Evolutionary conservation across 2,888 invertebrate species (phyloP).

Genomic region (Dicranocentrus wangi): DNA sequence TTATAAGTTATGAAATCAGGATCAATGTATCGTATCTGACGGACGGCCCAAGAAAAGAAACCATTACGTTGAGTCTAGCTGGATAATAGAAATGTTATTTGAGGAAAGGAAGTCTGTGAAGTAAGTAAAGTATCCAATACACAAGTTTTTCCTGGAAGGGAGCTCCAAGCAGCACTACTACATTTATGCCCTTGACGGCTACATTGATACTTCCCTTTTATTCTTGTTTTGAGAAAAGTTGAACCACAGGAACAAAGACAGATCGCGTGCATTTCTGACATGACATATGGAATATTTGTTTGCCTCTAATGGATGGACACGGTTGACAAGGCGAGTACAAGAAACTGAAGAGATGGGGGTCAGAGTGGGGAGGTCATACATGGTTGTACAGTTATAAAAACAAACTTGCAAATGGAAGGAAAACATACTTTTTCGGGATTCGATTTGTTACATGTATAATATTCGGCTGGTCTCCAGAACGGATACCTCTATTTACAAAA

Average conservation of each 20-base stretch:
- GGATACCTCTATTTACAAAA: too few species aligned
- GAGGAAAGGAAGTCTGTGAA: background rate
- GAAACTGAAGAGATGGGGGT: constrained; percentile 54
- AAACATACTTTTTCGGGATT: background rate
- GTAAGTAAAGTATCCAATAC: constrained; percentile 12
- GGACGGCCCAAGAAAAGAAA: constrained; percentile 31
- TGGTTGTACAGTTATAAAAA: background rate
- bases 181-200: background rate
- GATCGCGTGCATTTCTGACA: constrained; percentile 65
- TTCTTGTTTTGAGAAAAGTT: constrained; percentile 55
- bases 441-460: too few species aligned
- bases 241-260: constrained; percentile 55
- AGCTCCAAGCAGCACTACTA: too few species aligned
- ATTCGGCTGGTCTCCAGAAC: too few species aligned
- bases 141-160: background rate
- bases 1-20: constrained; percentile 55
- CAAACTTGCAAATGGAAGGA: constrained; percentile 12
- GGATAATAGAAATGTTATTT: constrained; percentile 39
- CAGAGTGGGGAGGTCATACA: constrained; percentile 56
- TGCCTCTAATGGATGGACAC: constrained; percentile 65
- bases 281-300: constrained; percentile 66
- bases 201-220: constrained; percentile 42
- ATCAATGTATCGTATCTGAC: constrained; percentile 50
- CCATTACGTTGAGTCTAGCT: constrained; percentile 25
- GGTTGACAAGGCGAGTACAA: constrained; percentile 63